Base-by-base conservation (phyloP, 1,140 invertebrate species). In the Drosophila persimilis region DNA sequence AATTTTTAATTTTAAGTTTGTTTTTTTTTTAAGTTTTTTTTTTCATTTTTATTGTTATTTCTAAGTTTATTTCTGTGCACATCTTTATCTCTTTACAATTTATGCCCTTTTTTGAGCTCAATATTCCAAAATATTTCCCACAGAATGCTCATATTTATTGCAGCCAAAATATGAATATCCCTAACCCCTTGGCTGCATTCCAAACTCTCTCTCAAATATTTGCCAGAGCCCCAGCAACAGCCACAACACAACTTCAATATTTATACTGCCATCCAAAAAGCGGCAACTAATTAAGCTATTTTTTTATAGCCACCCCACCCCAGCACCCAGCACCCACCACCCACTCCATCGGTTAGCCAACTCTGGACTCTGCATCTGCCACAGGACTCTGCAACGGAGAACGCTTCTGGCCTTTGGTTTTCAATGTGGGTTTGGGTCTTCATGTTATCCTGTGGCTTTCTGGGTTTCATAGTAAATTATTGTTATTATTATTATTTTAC, bases 401-500 rank as follows among this genome's bases (percentile, higher is more conserved):
- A 50, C 51, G 65, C 63, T 57, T 39, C 35, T 54, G 54, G 35
- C 8, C 6, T 24, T 52, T 56, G 24, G 15, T 24, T 26, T n/a
- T 22, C 54, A 54, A 41, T 67, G 43, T 26, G 45, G 54, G 53
- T 46, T 60, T 43, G 46, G 47, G 48, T 55, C 73, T 70, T 52
- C 72, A 54, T 74, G 55, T 57, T 54, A 75, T 75, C 55, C 56
- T 86, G 73, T 74, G 81, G 83, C 64, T 88, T 85, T 81, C 35
- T 5, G 24, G 58, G 79, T 65, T 69, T 67, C 52, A 64, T 75
- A 83, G 73, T 86, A 78, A 86, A 86, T 86, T 88, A 86, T 88
- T 81, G 74, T 86, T 74, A 77, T 73, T 77, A 88, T 85, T 85
- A 85, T 85, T 69, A 80, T 71, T 70, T 57, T 51, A 61, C 17